Evolutionary conservation across 1,140 invertebrate species (phyloP), one percentile per base, ranked within the genome.

Genomic region (Drosophila tristis): DNA sequence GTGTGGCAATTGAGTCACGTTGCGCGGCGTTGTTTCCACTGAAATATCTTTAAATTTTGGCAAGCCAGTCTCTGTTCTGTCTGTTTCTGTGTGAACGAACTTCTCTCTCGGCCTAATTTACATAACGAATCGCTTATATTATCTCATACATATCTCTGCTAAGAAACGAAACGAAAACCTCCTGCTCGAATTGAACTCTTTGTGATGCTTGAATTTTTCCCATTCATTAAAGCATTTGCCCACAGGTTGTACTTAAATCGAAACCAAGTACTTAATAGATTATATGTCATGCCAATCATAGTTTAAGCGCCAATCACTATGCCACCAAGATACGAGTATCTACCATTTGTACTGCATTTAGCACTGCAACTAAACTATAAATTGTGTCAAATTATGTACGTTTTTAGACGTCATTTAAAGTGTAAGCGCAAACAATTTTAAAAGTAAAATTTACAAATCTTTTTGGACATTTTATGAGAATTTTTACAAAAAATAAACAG

Each of bases 1-100:
- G 62, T 77, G 74, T 76, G 74, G 74, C 74, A 76, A 77, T 77
- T 77, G 74, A 77, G 74, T 77, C 74, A 77, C 74, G 67, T 70
- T 56, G 65, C 26, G 16, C 43, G 44, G 51, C 35, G 11, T 42
- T 64, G 29, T 49, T 55, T 45, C 62, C 20, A 43, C 31, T 26
- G 48, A 72, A 54, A 58, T 57, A 48, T 35, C 47, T 43, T 45
- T 44, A 29, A 44, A 48, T 58, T 58, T 25, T 25, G 16, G 42
- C 47, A 58, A 55, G n/a, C 26, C 16, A 58, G 20, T 31, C 29
- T 35, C 15, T 42, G n/a, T 25, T 9, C 42, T 39, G 15, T 49
- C 51, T 74, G 29, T 53, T 31, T 64, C 42, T 45, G 9, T 31
- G 15, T 35, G 51, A 49, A 45, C 26, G 29, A 15, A 57, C 16